These are phyloP conservation scores for Temnothorax ravouxi DNA, from an alignment of 2,888 invertebrate species.

Conservation along the genomic window DNA sequence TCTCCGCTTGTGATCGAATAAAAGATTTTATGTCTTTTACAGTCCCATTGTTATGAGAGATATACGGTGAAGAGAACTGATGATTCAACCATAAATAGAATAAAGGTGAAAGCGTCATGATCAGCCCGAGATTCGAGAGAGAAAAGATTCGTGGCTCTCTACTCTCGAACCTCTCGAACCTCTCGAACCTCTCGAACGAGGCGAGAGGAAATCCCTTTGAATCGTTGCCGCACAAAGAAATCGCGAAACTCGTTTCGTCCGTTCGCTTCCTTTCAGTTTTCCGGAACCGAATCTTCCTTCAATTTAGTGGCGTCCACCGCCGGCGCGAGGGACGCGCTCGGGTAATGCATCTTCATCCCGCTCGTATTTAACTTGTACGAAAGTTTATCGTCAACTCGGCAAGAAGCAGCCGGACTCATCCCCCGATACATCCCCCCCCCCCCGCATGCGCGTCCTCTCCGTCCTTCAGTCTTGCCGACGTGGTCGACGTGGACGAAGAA, in stretches of 20 bases:
- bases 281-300: conserved; percentile 47
- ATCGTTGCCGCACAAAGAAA: conserved; percentile 42
- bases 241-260: conserved; percentile 50
- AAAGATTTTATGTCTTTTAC: conserved; percentile 7
- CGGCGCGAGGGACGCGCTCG: conserved; percentile 42
- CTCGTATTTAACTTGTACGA: conserved; percentile 84
- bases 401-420: conserved; percentile 76
- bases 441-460: conserved; percentile 33
- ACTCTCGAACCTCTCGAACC: neutral
- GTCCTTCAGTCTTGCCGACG: conserved; percentile 44
- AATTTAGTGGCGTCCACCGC: conserved; percentile 63
- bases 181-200: conserved; percentile 11
- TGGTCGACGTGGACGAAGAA: conserved; percentile 41
- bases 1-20: neutral
- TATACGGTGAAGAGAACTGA: neutral
- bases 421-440: conserved; percentile 66
- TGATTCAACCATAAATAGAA: conserved; percentile 23
- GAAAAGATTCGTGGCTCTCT: conserved; percentile 1
- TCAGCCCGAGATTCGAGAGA: neutral
- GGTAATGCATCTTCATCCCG: conserved; percentile 79
- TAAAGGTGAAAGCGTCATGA: conserved; percentile 17
- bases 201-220: conserved; percentile 21
- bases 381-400: conserved; percentile 84
- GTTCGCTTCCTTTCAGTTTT: conserved; percentile 35
- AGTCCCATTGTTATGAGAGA: neutral